Percentiles rank a stretch among this genome's conserved stretches.
Conservation (phyloP, 2,888 invertebrate species). For the Chydorus sphaericus region DNA sequence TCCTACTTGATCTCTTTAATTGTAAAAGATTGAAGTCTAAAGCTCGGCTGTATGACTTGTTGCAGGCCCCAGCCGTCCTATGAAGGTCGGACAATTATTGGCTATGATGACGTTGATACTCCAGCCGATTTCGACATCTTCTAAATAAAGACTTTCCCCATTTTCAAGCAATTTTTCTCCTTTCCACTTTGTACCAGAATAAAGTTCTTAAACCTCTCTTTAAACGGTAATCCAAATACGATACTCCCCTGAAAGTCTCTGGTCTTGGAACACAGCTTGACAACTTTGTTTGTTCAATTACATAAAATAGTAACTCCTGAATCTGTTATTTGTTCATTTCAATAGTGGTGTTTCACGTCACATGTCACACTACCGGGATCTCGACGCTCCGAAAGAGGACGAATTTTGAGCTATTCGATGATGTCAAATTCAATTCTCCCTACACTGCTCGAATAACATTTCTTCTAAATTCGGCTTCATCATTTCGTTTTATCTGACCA, state of each 20-base stretch:
- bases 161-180: conserved; percentile 3
- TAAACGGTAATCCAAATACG: not conserved
- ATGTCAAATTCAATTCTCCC: not conserved
- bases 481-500: conserved; percentile 1
- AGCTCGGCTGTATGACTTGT: conserved; percentile 9
- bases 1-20: no score
- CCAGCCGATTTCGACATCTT: conserved; percentile 63
- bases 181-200: not conserved
- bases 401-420: conserved; percentile 6
- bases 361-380: conserved; percentile 80
- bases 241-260: no score
- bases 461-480: not conserved
- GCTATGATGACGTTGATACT: conserved; percentile 82
- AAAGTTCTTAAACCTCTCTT: not conserved
- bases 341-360: conserved; percentile 70
- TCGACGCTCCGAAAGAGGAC: conserved; percentile 83
- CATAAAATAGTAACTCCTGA: conserved; percentile 14
- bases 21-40: not conserved
- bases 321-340: conserved; percentile 23
- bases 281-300: conserved; percentile 14
- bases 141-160: conserved; percentile 28
- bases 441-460: not conserved
- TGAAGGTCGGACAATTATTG: conserved; percentile 55
- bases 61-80: conserved; percentile 14
- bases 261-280: not conserved